These are phyloP conservation scores for Pandion haliaetus DNA, from an alignment of 2,113 vertebrate genomes.

Conservation along the genomic window DNA sequence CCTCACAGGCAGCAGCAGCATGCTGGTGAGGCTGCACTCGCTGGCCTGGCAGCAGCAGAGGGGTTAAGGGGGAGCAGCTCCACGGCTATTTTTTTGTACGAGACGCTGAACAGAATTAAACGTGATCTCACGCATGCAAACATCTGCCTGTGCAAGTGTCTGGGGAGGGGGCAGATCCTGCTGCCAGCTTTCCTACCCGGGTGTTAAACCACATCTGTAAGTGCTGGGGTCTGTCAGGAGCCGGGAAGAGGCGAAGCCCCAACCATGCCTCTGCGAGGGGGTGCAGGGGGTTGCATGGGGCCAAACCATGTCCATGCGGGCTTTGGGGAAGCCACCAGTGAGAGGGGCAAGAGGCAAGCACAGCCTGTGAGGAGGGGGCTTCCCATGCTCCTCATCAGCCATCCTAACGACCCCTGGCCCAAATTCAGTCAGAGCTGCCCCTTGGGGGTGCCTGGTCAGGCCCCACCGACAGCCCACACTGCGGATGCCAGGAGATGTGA, in stretches of 20 bases:
- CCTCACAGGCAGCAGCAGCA: not conserved
- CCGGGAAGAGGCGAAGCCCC: not conserved
- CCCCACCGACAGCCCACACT: not conserved
- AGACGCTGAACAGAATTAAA: not conserved
- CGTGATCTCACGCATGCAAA: not conserved
- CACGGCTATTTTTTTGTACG: not conserved
- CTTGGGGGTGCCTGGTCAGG: accelerated
- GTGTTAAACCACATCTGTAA: not conserved
- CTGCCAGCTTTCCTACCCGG: not conserved
- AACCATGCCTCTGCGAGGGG: not conserved
- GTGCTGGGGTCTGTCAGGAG: not conserved
- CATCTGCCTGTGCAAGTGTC: not conserved
- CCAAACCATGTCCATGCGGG: accelerated
- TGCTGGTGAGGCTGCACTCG: not conserved
- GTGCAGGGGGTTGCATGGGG: accelerated
- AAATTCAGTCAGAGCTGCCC: not conserved
- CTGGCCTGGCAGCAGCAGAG: not conserved
- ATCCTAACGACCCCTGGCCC: accelerated
- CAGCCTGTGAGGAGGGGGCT: accelerated
- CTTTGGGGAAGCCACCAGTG: not conserved
- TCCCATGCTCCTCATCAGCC: not conserved
- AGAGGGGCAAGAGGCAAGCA: not conserved
- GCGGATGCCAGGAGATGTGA: not conserved
- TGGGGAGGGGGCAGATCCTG: not conserved
- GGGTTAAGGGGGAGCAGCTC: not conserved